Percentiles rank a stretch among this genome's conserved stretches.
Evolutionary conservation across 1,140 invertebrate species (phyloP).

Genomic region (Pomacea maculata): DNA sequence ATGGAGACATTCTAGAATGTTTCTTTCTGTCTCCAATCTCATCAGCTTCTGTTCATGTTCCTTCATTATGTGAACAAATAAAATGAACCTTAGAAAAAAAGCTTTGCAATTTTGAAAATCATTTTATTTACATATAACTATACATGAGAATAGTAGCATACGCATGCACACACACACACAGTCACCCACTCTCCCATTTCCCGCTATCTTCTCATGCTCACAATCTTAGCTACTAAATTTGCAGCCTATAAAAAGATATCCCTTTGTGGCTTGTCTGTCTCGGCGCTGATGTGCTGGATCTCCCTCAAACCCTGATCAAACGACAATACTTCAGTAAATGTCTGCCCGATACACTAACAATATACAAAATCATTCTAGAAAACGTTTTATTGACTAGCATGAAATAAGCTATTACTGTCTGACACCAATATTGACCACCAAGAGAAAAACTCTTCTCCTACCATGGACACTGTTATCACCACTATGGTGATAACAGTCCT

Average conservation of each 20-base stretch:
- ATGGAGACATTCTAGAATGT: too few relatives aligned
- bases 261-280: conserved; percentile 16
- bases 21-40: too few relatives aligned
- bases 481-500: too few relatives aligned
- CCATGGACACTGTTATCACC: background rate
- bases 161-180: background rate
- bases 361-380: background rate
- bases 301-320: conserved; percentile 30
- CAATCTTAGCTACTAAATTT: background rate
- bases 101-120: too few relatives aligned
- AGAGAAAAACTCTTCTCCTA: background rate
- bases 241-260: conserved; percentile 22
- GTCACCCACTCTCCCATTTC: background rate
- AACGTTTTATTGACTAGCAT: too few relatives aligned
- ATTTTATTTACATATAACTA: background rate
- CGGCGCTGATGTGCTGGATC: conserved; percentile 23
- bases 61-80: too few relatives aligned
- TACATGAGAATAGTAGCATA: background rate
- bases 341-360: background rate
- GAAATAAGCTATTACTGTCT: too few relatives aligned
- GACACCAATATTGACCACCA: background rate
- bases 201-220: too few relatives aligned
- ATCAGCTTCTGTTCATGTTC: too few relatives aligned
- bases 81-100: too few relatives aligned
- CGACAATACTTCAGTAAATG: background rate